These are phyloP conservation scores for Anolis apletophallus DNA, from an alignment of 2,797 vertebrate species.

Conservation along the genomic window DNA sequence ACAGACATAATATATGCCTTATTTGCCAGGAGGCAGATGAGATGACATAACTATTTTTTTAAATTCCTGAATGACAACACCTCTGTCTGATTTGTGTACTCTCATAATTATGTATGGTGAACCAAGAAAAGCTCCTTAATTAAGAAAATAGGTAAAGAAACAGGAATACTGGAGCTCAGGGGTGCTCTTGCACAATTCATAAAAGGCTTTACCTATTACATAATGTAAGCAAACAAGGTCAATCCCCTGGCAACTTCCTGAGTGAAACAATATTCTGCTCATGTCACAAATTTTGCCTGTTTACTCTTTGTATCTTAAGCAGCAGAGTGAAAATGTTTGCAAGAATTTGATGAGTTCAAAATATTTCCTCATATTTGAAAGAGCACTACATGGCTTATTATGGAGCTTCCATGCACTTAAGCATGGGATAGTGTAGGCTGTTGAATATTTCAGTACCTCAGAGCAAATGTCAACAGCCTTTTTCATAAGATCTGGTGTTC, in stretches of 20 bases:
- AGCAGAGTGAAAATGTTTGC: not conserved
- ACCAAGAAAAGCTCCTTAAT: not conserved
- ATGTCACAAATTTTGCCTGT: not conserved
- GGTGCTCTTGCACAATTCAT: not conserved
- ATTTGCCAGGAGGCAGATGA: not conserved
- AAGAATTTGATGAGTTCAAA: not conserved
- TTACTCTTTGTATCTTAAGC: not conserved
- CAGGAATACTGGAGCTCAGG: not conserved
- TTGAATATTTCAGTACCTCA: not conserved
- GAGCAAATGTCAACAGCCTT: not conserved
- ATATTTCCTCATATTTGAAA: not conserved
- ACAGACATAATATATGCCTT: not conserved
- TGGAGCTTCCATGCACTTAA: not conserved
- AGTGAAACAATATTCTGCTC: too few species aligned
- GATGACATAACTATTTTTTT: not conserved
- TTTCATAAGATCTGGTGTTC: not conserved
- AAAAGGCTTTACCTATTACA: not conserved
- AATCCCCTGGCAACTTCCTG: not conserved
- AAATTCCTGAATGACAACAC: not conserved
- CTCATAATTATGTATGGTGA: not conserved
- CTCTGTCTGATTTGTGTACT: not conserved
- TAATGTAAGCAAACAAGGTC: conserved; percentile 3
- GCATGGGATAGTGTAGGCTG: not conserved
- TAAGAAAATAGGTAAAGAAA: not conserved
- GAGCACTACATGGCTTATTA: not conserved